A percentile compares a stretch with the other conserved stretches of the same genome.
Conservation (phyloP, 2,113 vertebrate genomes). For the Isichthys henryi region DNA sequence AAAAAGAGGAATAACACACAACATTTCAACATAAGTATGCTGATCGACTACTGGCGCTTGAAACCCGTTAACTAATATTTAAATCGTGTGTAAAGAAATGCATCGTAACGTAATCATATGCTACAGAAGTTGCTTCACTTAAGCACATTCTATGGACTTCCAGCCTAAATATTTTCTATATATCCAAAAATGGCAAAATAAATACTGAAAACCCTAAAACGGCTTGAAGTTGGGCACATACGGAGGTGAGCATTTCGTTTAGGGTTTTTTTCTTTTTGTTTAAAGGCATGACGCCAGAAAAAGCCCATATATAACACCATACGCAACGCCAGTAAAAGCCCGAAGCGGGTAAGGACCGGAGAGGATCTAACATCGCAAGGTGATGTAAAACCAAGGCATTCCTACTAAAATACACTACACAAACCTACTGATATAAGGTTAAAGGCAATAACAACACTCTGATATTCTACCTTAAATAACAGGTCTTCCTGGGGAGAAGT, state of each 20-base stretch:
- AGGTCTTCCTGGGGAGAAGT: neutral
- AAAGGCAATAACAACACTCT: neutral
- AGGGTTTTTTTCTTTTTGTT: neutral
- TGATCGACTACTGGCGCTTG: neutral
- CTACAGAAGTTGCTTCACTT: neutral
- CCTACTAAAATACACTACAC: neutral
- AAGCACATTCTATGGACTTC: neutral
- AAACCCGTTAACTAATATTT: neutral
- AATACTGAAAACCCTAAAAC: neutral
- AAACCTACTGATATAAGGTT: neutral
- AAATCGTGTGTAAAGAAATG: neutral
- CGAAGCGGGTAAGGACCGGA: neutral
- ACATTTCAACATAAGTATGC: neutral
- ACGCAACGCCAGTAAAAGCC: neutral
- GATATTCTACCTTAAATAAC: slow-evolving; percentile 7
- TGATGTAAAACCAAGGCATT: neutral
- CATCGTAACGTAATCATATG: neutral
- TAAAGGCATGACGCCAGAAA: neutral
- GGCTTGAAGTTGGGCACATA: neutral
- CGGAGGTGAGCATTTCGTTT: neutral
- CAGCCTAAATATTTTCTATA: neutral
- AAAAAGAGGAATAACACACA: neutral
- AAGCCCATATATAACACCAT: neutral
- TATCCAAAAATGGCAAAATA: neutral
- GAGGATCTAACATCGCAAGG: neutral